Evolutionary conservation across 92 coral and sea anemone species (phyloP).

Genomic region (Parazoanthus darwini): DNA sequence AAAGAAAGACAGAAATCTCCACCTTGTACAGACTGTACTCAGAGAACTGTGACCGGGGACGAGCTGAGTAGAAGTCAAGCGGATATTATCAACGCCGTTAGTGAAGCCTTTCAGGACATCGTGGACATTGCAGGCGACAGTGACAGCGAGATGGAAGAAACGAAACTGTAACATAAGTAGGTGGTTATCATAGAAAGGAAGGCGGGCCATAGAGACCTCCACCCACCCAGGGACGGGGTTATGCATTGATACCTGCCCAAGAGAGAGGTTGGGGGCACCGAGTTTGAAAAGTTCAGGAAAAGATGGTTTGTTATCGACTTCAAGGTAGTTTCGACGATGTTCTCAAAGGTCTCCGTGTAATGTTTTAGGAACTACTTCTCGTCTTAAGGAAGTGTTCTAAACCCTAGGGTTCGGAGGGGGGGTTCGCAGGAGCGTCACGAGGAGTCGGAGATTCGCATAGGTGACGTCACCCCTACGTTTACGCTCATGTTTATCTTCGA

Average conservation of each 20-base stretch:
- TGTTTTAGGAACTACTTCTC: too few relatives aligned
- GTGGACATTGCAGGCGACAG: constrained; percentile 53
- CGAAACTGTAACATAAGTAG: constrained; percentile 49
- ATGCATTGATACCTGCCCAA: background rate
- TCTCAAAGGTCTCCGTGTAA: too few relatives aligned
- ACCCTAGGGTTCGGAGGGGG: background rate
- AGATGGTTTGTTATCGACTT: too few relatives aligned
- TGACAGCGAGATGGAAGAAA: constrained; percentile 66
- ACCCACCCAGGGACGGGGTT: background rate
- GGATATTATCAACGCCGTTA: constrained; percentile 80
- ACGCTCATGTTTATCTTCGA: background rate
- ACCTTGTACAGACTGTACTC: background rate
- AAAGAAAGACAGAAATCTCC: background rate
- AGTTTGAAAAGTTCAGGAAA: too few relatives aligned
- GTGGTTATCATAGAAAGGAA: background rate
- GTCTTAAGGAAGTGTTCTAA: too few relatives aligned
- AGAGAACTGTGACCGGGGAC: background rate
- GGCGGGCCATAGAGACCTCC: background rate
- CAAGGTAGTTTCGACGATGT: too few relatives aligned
- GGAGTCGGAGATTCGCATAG: too few relatives aligned
- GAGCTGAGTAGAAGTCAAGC: constrained; percentile 70
- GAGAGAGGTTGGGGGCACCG: background rate
- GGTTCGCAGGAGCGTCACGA: background rate
- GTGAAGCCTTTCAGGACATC: constrained; percentile 79
- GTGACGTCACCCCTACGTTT: background rate